A percentile compares a stretch with the other conserved stretches of the same genome.
Conservation (phyloP, 2,113 vertebrate genomes). For the Ancistrus triradiatus region DNA sequence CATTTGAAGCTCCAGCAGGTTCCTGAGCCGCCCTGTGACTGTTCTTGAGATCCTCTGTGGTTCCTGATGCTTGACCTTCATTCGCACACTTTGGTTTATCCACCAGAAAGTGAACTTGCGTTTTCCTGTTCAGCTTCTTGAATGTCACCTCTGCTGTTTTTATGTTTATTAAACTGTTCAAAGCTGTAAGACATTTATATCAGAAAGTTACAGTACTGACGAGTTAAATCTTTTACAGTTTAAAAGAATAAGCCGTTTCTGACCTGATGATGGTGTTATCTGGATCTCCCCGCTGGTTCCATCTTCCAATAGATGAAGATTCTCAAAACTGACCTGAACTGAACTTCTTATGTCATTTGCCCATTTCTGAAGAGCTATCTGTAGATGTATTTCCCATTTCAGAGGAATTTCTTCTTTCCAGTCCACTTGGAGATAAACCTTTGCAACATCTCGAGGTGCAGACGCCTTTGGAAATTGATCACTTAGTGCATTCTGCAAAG, state of each 20-base stretch:
- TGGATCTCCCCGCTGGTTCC: neutral
- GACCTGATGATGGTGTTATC: constrained; percentile 45
- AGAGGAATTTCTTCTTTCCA: neutral
- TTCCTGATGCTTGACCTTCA: too few relatives aligned
- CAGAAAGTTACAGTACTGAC: neutral
- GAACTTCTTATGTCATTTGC: neutral
- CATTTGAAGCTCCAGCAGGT: neutral
- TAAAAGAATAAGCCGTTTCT: neutral
- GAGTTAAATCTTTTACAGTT: neutral
- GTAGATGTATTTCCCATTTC: rapidly evolving
- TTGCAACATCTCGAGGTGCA: neutral
- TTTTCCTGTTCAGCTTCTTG: neutral
- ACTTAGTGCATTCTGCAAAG: too few relatives aligned
- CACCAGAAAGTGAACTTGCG: neutral
- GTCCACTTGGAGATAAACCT: constrained; percentile 21
- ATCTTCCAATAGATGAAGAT: rapidly evolving
- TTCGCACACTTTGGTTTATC: neutral
- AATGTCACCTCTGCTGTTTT: neutral
- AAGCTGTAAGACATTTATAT: neutral
- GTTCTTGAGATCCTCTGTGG: too few relatives aligned
- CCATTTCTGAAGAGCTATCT: constrained; percentile 48
- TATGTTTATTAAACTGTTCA: neutral
- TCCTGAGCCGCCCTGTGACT: too few relatives aligned
- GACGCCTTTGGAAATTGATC: too few relatives aligned
- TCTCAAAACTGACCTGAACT: rapidly evolving